phyloP scores from a whole-genome alignment of 2,113 vertebrate genomes.

The Phyllopteryx taeniolatus region DNA sequence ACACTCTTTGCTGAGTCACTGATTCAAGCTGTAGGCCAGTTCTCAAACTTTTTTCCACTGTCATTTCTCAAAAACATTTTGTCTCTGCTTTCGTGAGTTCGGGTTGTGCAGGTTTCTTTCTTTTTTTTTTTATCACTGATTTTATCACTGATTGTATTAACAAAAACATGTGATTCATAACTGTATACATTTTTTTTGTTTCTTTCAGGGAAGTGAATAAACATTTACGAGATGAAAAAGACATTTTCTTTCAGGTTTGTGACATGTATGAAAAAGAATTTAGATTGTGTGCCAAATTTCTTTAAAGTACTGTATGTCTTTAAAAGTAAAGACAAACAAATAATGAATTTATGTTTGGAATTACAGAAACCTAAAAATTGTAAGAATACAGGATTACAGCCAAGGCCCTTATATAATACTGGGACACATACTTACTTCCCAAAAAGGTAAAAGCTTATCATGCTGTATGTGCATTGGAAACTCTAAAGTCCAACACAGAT shows the following conservation, averaged over 20 bases:
- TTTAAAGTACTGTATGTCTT: slow-evolving; percentile 59
- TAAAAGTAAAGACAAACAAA: neutral
- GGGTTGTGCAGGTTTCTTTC: neutral
- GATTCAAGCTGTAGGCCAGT: neutral
- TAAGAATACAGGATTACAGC: slow-evolving; percentile 61
- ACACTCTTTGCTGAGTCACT: neutral
- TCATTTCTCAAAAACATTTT: neutral
- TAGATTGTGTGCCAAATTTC: slow-evolving; percentile 11
- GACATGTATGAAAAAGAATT: neutral
- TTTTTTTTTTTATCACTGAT: neutral
- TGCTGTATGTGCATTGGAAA: neutral
- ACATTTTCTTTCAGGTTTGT: slow-evolving; percentile 76
- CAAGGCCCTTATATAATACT: slow-evolving; percentile 67
- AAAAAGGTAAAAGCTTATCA: slow-evolving; percentile 69
- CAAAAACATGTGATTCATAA: neutral
- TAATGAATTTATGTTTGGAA: slow-evolving; percentile 13
- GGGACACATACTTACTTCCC: slow-evolving; percentile 69
- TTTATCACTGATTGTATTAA: neutral
- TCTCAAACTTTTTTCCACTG: neutral
- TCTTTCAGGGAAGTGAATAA: slow-evolving; percentile 90
- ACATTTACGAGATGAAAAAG: slow-evolving; percentile 84
- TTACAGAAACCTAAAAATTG: slow-evolving; percentile 76
- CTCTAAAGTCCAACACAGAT: neutral
- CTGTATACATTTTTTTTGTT: slow-evolving; percentile 3
- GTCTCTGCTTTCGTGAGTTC: neutral